A percentile compares a stretch with the other conserved stretches of the same genome.
These are phyloP conservation scores for Melanostoma mellinum DNA, from an alignment of 2,888 invertebrate species.

Conservation along the genomic window DNA sequence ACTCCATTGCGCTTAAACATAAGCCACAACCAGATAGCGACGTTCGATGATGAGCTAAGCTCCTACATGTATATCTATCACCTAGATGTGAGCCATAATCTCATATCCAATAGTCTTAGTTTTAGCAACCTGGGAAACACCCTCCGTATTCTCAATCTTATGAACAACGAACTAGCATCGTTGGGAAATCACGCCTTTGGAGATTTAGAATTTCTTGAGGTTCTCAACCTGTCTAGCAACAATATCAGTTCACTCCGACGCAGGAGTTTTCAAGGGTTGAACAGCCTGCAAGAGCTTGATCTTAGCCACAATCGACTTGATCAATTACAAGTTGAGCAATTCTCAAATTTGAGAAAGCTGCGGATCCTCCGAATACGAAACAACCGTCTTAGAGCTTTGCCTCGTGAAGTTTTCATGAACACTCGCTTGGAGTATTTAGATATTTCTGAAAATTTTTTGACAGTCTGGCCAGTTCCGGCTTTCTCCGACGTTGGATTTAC, in stretches of 20 bases:
- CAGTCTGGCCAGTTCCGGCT: constrained; percentile 90
- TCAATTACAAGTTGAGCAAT: constrained; percentile 90
- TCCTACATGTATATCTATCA: constrained; percentile 85
- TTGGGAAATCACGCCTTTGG: constrained; percentile 90
- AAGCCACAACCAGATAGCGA: constrained; percentile 85
- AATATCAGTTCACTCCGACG: constrained; percentile 88
- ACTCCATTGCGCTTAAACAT: constrained; percentile 89
- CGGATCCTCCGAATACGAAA: constrained; percentile 88
- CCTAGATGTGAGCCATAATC: constrained; percentile 88
- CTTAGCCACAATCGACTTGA: constrained; percentile 89
- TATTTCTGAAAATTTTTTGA: constrained; percentile 89
- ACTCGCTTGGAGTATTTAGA: constrained; percentile 91
- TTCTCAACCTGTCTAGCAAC: constrained; percentile 89
- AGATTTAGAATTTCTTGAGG: constrained; percentile 87
- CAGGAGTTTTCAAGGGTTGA: constrained; percentile 89
- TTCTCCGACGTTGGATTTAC: constrained; percentile 91
- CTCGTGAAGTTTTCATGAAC: constrained; percentile 90
- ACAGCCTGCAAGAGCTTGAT: constrained; percentile 90
- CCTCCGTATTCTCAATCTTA: constrained; percentile 87
- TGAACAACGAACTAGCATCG: constrained; percentile 88
- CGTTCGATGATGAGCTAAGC: constrained; percentile 80
- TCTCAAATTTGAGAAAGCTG: constrained; percentile 88
- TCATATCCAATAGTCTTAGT: constrained; percentile 86
- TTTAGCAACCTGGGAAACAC: constrained; percentile 86
- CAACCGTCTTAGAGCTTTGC: constrained; percentile 88